Evolutionary conservation across 2,888 invertebrate species (phyloP).

Genomic region (Carpatolechia fugitivella): DNA sequence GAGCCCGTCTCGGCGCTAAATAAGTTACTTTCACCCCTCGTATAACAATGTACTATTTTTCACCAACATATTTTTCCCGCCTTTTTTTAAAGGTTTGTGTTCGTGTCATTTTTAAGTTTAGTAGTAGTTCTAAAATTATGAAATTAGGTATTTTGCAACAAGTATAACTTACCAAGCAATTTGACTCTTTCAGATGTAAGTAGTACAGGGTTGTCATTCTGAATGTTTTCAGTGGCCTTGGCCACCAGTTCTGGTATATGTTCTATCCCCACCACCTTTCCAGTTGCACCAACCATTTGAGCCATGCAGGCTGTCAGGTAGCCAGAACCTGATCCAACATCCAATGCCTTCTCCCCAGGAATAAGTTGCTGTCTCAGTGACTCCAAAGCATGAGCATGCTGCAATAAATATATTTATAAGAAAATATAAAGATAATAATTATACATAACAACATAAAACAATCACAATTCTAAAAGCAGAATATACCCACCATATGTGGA

Average conservation of each 20-base stretch:
- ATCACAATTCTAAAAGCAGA: neutral
- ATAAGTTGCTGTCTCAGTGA: constrained; percentile 87
- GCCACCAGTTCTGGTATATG: constrained; percentile 91
- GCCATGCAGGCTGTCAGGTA: constrained; percentile 96
- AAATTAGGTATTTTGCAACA: no score
- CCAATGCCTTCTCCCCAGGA: constrained; percentile 88
- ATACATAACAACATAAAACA: neutral
- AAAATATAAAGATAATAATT: constrained; percentile 17
- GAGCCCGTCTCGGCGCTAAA: no score
- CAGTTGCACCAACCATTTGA: constrained; percentile 86
- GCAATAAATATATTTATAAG: constrained; percentile 20
- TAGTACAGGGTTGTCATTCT: constrained; percentile 84
- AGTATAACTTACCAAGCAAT: constrained; percentile 82
- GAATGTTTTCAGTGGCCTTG: constrained; percentile 87
- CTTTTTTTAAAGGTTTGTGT: no score
- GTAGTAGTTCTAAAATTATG: no score
- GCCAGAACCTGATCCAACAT: constrained; percentile 96
- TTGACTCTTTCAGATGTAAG: constrained; percentile 83
- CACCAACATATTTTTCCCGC: no score
- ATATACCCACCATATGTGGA: constrained; percentile 92
- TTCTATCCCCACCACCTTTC: constrained; percentile 90
- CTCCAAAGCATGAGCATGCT: constrained; percentile 96
- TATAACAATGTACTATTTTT: no score
- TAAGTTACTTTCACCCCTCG: no score
- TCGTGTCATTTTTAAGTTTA: no score